Conservation (phyloP, 2,888 invertebrate genomes). For the Athalia circularis region DNA sequence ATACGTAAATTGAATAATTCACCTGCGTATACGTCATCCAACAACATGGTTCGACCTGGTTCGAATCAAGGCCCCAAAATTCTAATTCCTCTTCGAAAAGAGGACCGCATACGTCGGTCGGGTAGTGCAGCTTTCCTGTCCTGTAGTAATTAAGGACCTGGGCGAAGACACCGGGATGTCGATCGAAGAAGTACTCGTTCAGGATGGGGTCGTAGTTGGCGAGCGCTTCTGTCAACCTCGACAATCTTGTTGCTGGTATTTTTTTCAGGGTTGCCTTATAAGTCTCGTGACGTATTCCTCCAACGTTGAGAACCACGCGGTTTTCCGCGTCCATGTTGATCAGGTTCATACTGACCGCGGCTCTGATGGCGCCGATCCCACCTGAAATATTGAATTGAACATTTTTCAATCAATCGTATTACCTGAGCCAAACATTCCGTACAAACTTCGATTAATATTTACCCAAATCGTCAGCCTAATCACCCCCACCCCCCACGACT, state of each 20-base stretch:
- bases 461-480: too few species aligned
- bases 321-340: constrained; percentile 98
- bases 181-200: constrained; percentile 99
- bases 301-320: constrained; percentile 98
- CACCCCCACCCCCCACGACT: too few species aligned
- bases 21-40: constrained; percentile 99
- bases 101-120: constrained; percentile 99
- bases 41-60: constrained; percentile 99
- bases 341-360: constrained; percentile 84
- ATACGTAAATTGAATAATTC: constrained; percentile 50
- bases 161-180: constrained; percentile 97
- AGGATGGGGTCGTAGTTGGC: constrained; percentile 99
- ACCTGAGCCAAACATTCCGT: neutral
- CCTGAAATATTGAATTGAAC: constrained; percentile 48
- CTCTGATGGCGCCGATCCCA: constrained; percentile 71
- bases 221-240: constrained; percentile 95
- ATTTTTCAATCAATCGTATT: neutral
- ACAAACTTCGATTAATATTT: neutral
- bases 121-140: constrained; percentile 98
- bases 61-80: constrained; percentile 99
- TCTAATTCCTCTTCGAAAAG: constrained; percentile 99
- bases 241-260: constrained; percentile 96
- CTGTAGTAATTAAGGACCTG: constrained; percentile 98
- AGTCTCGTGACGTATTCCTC: constrained; percentile 98
- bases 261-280: constrained; percentile 97